Percentiles rank a stretch among this genome's conserved stretches.
phyloP scores from a whole-genome alignment of 2,797 vertebrate species.

The Tolypeutes matacus region DNA sequence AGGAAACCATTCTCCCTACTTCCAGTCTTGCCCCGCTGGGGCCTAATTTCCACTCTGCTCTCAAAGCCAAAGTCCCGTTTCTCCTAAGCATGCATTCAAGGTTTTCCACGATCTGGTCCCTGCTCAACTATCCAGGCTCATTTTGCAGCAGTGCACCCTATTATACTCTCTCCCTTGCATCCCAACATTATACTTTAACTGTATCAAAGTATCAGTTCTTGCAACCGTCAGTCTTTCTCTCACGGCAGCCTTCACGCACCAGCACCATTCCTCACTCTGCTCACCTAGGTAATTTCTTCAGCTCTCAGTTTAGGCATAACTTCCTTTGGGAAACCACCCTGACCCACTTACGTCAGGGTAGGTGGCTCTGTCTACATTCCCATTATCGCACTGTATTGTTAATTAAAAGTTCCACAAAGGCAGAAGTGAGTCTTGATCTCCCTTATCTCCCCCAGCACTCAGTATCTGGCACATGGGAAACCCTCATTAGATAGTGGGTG shows the following conservation, averaged over 20 bases:
- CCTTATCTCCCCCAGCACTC: not conserved
- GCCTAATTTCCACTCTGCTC: not conserved
- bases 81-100: not conserved
- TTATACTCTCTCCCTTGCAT: not conserved
- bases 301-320: not conserved
- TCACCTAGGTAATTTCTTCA: not conserved
- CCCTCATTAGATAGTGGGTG: not conserved
- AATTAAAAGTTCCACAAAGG: not conserved
- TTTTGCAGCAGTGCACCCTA: not conserved
- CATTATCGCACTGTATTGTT: not conserved
- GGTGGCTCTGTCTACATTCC: not conserved
- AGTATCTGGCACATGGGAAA: not conserved
- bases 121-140: not conserved
- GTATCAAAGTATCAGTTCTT: not conserved
- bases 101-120: not conserved
- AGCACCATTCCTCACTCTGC: not conserved
- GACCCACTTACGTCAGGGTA: not conserved
- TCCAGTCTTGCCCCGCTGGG: not conserved
- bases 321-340: not conserved
- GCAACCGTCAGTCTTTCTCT: not conserved
- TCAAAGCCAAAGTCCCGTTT: not conserved
- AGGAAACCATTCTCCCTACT: not conserved
- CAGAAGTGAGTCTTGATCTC: not conserved
- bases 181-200: not conserved
- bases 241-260: not conserved